Conservation (phyloP, 2,113 vertebrate species). For the Phylloscopus trochilus region DNA sequence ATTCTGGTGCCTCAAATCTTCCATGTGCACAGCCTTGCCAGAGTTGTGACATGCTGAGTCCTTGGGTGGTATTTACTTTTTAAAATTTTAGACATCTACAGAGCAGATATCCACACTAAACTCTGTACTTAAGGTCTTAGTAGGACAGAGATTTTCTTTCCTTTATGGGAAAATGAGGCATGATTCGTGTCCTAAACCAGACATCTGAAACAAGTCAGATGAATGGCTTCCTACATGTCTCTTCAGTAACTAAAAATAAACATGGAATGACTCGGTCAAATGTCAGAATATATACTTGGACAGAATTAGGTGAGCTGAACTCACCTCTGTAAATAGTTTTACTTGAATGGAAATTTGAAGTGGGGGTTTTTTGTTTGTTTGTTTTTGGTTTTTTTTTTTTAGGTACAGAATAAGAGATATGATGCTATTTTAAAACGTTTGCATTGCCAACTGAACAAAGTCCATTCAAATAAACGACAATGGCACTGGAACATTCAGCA, state of each 20-base stretch:
- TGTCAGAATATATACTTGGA: background rate
- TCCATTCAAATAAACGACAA: constrained; percentile 68
- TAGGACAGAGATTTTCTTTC: background rate
- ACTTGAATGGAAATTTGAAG: background rate
- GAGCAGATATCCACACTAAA: background rate
- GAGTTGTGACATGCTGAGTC: background rate
- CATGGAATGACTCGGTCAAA: background rate
- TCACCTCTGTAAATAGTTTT: background rate
- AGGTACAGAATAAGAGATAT: constrained; percentile 80
- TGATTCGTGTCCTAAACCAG: background rate
- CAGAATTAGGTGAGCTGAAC: background rate
- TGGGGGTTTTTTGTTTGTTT: background rate
- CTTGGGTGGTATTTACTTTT: background rate
- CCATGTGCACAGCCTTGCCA: background rate
- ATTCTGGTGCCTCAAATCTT: background rate
- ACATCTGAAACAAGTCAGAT: background rate
- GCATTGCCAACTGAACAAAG: constrained; percentile 75
- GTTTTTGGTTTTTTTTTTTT: background rate
- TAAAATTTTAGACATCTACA: background rate
- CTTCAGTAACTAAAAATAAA: background rate
- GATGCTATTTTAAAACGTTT: constrained; percentile 78
- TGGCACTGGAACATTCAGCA: constrained; percentile 73
- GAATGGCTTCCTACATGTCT: background rate
- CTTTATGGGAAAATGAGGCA: background rate
- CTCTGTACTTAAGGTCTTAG: background rate